Base-by-base conservation (phyloP, 1,140 invertebrate genomes). In the Acromyrmex charruanus region DNA sequence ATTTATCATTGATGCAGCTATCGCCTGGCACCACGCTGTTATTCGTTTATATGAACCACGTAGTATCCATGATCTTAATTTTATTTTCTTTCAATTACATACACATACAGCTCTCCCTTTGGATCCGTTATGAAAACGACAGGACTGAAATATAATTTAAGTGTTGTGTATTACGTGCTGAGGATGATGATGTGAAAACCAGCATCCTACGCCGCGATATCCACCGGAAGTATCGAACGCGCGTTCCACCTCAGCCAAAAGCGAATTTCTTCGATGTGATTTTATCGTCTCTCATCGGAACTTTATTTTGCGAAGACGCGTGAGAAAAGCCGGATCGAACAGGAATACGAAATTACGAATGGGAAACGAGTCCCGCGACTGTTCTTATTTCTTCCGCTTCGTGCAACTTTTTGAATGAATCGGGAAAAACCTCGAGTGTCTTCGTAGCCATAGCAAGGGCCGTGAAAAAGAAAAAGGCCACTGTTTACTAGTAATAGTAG, bases 331-430 rank as follows among this genome's bases (percentile, higher is more conserved):
- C 58, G 55, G 28, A 63, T 61, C 31, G 82, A 58, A 75, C 63
- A 35, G 59, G 87, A 88, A 88, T 91, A 88, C 87, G 69, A 91
- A 91, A 91, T 91, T 87, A 91, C 87, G 89, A 86, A 85, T 55
- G 53, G n/a, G 31, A 31, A 90, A 87, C 89, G 74, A 58, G 75
- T 86, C 75, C 74, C 86, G 55, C 66, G 74, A 61, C 79, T 88
- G 77, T 84, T 88, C 77, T 69, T 28, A 66, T 72, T 55, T 51
- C 75, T 90, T 88, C n/a, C 35, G 25, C 39, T 89, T 68, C 55
- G 44, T 77, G 49, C 65, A 59, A 66, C 68, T 90, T 68, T 61
- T 80, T 55, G 81, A 85, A 39, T 59, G 74, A 55, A 68, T 86
- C 74, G 28, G 28, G 51, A 61, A 58, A 51, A 51, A 31, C 63